Percentiles rank a stretch among this genome's conserved stretches.
Evolutionary conservation across 2,888 invertebrate species (phyloP).

Genomic region (Synanthedon andrenaeformis): DNA sequence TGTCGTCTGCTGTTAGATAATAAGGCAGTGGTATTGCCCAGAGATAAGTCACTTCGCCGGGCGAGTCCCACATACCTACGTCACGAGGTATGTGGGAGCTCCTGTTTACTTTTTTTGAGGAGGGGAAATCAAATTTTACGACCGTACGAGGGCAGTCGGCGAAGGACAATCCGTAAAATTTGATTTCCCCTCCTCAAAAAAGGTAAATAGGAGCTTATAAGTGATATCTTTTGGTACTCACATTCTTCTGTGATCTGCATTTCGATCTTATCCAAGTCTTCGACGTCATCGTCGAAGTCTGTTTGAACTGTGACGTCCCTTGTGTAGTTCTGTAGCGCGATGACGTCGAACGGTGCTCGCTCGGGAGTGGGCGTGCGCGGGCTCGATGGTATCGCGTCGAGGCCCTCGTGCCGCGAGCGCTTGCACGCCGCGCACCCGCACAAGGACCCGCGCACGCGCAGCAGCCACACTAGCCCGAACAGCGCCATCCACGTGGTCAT

Average conservation of each 20-base stretch:
- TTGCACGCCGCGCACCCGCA: constrained; percentile 80
- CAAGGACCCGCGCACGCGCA: constrained; percentile 83
- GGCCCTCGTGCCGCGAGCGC: constrained; percentile 52
- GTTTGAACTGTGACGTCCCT: constrained; percentile 66
- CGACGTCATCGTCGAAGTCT: constrained; percentile 59
- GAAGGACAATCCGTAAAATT: no score
- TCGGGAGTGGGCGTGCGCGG: constrained; percentile 34
- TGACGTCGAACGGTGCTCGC: constrained; percentile 54
- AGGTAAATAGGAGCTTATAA: no score
- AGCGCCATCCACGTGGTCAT: constrained; percentile 81
- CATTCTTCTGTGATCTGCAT: constrained; percentile 59
- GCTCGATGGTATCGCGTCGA: constrained; percentile 25
- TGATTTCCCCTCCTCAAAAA: no score
- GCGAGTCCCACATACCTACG: no score
- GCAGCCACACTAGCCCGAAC: constrained; percentile 87
- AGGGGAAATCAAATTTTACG: no score
- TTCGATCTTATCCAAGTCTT: constrained; percentile 60
- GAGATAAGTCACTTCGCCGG: no score
- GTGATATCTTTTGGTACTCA: constrained; percentile 25
- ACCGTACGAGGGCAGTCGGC: no score
- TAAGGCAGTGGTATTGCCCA: no score
- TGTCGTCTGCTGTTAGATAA: no score
- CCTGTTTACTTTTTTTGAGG: no score
- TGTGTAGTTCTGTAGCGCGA: constrained; percentile 56
- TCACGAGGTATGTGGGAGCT: no score